Percentiles rank a stretch among this genome's conserved stretches.
Conservation (phyloP, 2,888 invertebrate genomes). For the Steinernema carpocapsae region DNA sequence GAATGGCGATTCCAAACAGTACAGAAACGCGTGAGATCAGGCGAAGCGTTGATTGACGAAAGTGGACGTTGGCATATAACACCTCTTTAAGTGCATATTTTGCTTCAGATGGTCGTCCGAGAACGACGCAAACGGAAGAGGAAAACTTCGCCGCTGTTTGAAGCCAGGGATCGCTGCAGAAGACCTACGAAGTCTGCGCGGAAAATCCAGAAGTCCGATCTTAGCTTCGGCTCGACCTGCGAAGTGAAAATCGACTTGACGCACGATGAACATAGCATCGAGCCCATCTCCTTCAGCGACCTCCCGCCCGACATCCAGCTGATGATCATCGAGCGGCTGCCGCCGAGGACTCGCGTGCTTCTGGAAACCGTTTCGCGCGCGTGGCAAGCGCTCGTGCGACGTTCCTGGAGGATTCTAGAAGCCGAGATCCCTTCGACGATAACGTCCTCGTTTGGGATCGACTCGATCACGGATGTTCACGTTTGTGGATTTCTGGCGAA, state of each 20-base stretch:
- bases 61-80: no score
- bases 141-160: no score
- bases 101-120: not conserved
- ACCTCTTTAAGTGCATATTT: no score
- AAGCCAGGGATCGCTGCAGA: no score
- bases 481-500: not conserved
- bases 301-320: not conserved
- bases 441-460: not conserved
- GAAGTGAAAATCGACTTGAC: no score
- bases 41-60: no score
- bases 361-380: not conserved
- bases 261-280: no score
- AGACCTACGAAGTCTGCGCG: no score
- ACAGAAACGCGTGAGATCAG: no score
- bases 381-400: not conserved
- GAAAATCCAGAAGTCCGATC: no score
- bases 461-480: not conserved
- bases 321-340: not conserved
- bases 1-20: no score
- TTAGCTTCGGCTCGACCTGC: no score
- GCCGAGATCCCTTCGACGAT: not conserved
- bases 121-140: not conserved
- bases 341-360: not conserved
- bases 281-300: not conserved
- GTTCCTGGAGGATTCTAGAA: not conserved